Conservation (phyloP, 1,140 invertebrate genomes). For the Drosophila eugracilis region DNA sequence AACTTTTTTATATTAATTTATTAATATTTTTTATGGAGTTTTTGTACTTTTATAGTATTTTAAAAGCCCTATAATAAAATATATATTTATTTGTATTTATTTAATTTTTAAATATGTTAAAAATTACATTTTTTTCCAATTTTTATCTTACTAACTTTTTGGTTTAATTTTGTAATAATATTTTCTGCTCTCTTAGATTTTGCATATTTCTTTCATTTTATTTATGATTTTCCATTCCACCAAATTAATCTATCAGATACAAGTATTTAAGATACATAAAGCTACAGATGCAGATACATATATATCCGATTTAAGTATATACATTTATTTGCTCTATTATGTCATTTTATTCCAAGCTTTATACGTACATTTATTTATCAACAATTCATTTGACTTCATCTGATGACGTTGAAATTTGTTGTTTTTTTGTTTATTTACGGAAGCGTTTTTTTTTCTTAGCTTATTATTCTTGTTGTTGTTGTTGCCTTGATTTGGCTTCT, state of each 20-base stretch:
- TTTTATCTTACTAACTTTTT: too few relatives aligned
- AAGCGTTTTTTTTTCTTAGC: too few relatives aligned
- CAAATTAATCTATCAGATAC: conserved; percentile 16
- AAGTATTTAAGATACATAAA: not conserved
- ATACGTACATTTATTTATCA: conserved; percentile 34
- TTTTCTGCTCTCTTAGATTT: not conserved
- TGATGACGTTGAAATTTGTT: conserved; percentile 32
- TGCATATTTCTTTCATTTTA: conserved; percentile 12
- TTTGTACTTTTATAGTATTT: too few relatives aligned
- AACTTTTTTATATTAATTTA: too few relatives aligned
- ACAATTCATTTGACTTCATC: conserved; percentile 41
- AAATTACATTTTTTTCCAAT: too few relatives aligned
- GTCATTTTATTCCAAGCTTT: conserved; percentile 63
- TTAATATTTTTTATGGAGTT: too few relatives aligned
- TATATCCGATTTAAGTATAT: conserved; percentile 11
- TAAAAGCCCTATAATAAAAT: too few relatives aligned
- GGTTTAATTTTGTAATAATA: too few relatives aligned
- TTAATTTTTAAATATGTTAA: too few relatives aligned
- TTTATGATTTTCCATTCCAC: conserved; percentile 44
- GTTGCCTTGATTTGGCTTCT: conserved; percentile 14
- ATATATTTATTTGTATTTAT: too few relatives aligned
- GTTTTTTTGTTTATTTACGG: conserved; percentile 60
- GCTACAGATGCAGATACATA: not conserved
- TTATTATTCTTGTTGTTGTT: too few relatives aligned
- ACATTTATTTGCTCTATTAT: conserved; percentile 74